phyloP scores from a whole-genome alignment of 2,113 vertebrate species.

The Argyrosomus japonicus region DNA sequence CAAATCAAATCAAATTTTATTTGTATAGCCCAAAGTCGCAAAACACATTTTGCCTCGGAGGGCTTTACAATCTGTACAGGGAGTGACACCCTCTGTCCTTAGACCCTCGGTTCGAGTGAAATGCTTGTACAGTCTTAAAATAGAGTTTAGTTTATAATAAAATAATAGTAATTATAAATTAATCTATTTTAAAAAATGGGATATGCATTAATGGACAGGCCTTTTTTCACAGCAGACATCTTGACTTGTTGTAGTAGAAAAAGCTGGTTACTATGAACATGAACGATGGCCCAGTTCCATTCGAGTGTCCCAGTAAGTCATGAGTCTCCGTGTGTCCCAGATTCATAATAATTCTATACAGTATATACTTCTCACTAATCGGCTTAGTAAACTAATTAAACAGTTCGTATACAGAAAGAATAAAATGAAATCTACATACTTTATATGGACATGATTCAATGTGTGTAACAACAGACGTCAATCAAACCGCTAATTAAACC shows the following conservation, averaged over 20 bases:
- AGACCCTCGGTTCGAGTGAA: too few relatives aligned
- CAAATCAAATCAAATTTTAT: too few relatives aligned
- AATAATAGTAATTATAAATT: too few relatives aligned
- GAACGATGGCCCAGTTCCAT: background rate
- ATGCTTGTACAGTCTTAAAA: background rate
- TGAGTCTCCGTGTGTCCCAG: background rate
- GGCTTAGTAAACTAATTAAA: background rate
- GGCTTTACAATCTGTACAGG: too few relatives aligned
- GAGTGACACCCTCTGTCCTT: too few relatives aligned
- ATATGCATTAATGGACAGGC: background rate
- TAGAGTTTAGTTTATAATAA: background rate
- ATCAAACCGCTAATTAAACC: conserved; percentile 4
- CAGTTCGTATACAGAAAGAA: background rate
- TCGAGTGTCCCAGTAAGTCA: background rate
- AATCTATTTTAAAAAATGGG: too few relatives aligned
- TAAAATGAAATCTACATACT: background rate
- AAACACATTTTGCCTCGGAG: too few relatives aligned
- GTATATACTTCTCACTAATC: background rate
- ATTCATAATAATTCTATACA: background rate
- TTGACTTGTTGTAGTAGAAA: background rate
- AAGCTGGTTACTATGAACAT: background rate
- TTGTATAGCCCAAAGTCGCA: too few relatives aligned
- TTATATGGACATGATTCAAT: background rate
- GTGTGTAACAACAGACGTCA: background rate
- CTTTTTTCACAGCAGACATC: background rate